Base-by-base conservation (phyloP, 2,888 invertebrate genomes). In the Polymixis lichenea region DNA sequence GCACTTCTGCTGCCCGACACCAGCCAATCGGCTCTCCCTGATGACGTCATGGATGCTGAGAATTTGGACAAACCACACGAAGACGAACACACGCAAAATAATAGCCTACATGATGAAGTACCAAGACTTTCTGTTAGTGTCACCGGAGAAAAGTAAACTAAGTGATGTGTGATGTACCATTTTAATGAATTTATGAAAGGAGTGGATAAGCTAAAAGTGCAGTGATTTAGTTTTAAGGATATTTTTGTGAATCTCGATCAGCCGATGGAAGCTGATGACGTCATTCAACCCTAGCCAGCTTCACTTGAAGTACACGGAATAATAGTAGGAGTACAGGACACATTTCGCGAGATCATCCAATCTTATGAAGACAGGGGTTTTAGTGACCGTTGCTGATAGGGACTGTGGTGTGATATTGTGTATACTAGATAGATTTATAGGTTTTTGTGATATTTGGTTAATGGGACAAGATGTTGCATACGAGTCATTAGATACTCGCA, bases 91-190 rank as follows among this genome's bases (percentile, higher is more conserved):
- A 15, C 28, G 15, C 49, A 46, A 17, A 75, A 71, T 28, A 72
- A 87, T 90, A 9, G 93, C 97, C 82, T 97, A 97, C 13, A 97
- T 84, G 22, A 98, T 87, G 74, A 84, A 17, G n/a, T 64, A 2
- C 82, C 83, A 32, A 81, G 78, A 69, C 28, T 84, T 4, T 55
- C 82, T 38, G 74, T 82, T 19, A 81, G 69, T 74, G 68, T 84
- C 46, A 84, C 78, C 13, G 82, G 70, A 13, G 85, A 75, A 49
- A 85, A 85, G 58, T 70, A 51, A 75, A 68, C 60, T 49, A 61
- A 69, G 53, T 72, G 55, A 77, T 38, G 51, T 68, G 53, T 38
- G 17, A 7, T 17, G 15, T 28, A 79, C 22, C 2, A 22, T 60
- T 60, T 46, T 2, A 25, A 28, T 53, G 25, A 51, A 19, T 19